These are phyloP conservation scores for Neodiprion lecontei DNA, from an alignment of 1,140 invertebrate species.

Conservation along the genomic window DNA sequence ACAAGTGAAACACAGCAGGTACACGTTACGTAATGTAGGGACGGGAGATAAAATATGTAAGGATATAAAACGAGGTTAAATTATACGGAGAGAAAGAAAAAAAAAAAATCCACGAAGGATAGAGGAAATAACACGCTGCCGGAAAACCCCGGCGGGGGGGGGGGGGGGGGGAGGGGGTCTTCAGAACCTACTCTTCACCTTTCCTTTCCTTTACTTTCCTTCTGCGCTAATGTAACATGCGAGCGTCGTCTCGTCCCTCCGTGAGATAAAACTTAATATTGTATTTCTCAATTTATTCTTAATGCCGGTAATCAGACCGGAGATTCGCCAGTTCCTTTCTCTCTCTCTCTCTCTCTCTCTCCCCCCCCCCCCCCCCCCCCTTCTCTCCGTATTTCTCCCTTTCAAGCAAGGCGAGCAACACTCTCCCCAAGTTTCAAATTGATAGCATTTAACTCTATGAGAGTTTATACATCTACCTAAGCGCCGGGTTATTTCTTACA, in stretches of 20 bases:
- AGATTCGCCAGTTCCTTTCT: constrained; percentile 14
- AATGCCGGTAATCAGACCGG: constrained; percentile 17
- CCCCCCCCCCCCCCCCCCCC: constrained; percentile 10
- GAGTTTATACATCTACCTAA: no score
- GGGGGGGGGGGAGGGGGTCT: background rate
- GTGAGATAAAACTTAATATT: no score
- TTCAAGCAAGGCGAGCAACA: background rate
- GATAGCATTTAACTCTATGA: no score
- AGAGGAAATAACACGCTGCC: no score
- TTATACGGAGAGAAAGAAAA: no score
- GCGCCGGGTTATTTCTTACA: background rate
- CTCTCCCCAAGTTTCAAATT: background rate
- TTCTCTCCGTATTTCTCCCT: constrained; percentile 21
- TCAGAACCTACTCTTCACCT: background rate
- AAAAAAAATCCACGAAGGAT: no score
- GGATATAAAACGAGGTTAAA: no score
- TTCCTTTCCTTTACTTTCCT: constrained; percentile 10
- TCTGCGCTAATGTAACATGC: no score
- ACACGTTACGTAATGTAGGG: no score
- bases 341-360: background rate
- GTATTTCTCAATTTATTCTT: background rate
- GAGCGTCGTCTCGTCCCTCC: no score
- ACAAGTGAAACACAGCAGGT: no score
- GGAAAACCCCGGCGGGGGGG: background rate
- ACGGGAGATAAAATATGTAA: no score